Conservation (phyloP, 2,888 invertebrate species). For the Caenorhabditis macrosperma region DNA sequence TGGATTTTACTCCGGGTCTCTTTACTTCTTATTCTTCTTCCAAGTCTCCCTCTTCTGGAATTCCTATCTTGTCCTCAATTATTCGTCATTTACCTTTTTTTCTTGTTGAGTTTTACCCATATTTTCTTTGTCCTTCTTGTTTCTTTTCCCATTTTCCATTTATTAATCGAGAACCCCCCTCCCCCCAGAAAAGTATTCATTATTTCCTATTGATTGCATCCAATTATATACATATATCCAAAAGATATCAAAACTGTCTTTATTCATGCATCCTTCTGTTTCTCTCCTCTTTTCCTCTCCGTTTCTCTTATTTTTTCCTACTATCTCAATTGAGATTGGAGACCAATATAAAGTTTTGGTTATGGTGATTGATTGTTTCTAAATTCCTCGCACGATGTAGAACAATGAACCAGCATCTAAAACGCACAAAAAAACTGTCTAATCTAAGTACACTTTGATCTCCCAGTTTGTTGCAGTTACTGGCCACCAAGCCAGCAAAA, state of each 20-base stretch:
- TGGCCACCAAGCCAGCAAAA: too few species aligned
- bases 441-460: too few species aligned
- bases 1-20: conserved; percentile 4
- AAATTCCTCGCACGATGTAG: too few species aligned
- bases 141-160: conserved; percentile 25
- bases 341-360: not conserved
- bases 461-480: too few species aligned
- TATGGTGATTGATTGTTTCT: not conserved
- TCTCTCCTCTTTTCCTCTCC: not conserved
- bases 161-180: not conserved
- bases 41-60: too few species aligned
- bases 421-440: too few species aligned
- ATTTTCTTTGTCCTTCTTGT: conserved; percentile 13
- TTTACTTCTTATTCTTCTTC: not conserved
- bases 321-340: not conserved
- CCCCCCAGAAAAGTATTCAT: not conserved
- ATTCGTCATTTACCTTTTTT: conserved; percentile 19
- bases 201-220: too few species aligned
- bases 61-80: too few species aligned
- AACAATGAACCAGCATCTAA: not conserved
- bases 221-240: too few species aligned
- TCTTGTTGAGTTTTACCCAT: conserved; percentile 40
- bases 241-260: too few species aligned
- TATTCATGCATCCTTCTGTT: not conserved
- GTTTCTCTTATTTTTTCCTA: not conserved